phyloP scores from a whole-genome alignment of 2,888 invertebrate genomes.

The Lycia hirtaria region DNA sequence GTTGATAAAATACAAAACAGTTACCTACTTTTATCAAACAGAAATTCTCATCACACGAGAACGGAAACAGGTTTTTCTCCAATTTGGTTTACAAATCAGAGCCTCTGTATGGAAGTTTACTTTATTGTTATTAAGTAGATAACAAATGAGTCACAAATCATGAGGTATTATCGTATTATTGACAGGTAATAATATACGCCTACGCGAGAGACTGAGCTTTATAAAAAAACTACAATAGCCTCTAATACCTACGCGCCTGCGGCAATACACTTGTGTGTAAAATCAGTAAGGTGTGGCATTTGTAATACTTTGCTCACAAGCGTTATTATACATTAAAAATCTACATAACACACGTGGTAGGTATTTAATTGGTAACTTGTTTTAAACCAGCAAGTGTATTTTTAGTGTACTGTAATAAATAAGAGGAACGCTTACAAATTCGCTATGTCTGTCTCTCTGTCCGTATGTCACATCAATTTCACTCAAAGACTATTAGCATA shows the following conservation, averaged over 20 bases:
- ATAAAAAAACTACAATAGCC: background rate
- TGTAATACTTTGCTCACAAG: background rate
- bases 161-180: conserved; percentile 12
- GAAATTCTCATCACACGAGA: conserved; percentile 7
- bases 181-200: conserved; percentile 17
- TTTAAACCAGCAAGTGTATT: no score
- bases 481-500: no score
- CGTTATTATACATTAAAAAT: background rate
- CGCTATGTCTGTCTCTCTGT: no score
- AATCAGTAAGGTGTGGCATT: background rate
- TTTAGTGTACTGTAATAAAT: no score
- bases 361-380: no score
- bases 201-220: conserved; percentile 1
- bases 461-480: no score
- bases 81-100: conserved; percentile 21
- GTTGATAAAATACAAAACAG: background rate
- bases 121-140: conserved; percentile 19
- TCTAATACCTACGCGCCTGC: background rate
- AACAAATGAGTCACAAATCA: conserved; percentile 18
- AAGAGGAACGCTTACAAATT: no score
- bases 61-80: conserved; percentile 16
- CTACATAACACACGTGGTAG: background rate
- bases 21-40: background rate
- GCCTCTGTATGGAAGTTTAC: conserved; percentile 15
- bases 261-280: background rate